Evolutionary conservation across 2,113 vertebrate species (phyloP).

Genomic region (Sturnira hondurensis): DNA sequence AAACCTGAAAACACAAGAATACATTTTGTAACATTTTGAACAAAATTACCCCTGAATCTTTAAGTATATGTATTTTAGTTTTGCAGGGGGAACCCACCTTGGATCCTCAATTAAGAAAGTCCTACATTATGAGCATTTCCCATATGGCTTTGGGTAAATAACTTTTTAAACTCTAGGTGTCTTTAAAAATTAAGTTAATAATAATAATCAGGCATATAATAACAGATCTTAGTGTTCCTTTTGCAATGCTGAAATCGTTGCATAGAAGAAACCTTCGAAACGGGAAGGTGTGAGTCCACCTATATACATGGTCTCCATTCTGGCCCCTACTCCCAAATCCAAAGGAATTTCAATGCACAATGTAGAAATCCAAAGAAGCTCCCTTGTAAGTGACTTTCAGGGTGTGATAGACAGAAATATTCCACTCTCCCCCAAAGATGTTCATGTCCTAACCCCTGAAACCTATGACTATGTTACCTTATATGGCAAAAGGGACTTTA

Average conservation of each 20-base stretch:
- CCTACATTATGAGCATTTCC: background rate
- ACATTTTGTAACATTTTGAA: background rate
- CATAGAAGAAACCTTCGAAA: background rate
- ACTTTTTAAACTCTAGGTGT: background rate
- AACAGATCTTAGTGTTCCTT: background rate
- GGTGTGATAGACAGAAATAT: background rate
- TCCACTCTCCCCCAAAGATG: background rate
- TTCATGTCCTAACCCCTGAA: background rate
- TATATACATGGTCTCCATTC: background rate
- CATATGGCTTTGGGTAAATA: background rate
- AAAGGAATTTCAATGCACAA: background rate
- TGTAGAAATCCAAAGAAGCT: background rate
- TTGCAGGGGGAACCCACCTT: rapidly evolving
- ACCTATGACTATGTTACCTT: background rate
- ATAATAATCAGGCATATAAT: background rate
- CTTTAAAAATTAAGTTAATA: background rate
- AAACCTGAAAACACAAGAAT: background rate
- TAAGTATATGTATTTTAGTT: background rate
- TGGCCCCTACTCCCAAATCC: background rate
- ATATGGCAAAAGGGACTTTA: background rate
- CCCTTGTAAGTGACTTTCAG: background rate
- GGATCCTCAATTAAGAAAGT: background rate
- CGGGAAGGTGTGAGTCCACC: background rate
- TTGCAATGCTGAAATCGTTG: background rate
- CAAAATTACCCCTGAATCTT: background rate